These are phyloP conservation scores for Lasiurus borealis DNA, from an alignment of 2,113 vertebrate species.

Conservation along the genomic window DNA sequence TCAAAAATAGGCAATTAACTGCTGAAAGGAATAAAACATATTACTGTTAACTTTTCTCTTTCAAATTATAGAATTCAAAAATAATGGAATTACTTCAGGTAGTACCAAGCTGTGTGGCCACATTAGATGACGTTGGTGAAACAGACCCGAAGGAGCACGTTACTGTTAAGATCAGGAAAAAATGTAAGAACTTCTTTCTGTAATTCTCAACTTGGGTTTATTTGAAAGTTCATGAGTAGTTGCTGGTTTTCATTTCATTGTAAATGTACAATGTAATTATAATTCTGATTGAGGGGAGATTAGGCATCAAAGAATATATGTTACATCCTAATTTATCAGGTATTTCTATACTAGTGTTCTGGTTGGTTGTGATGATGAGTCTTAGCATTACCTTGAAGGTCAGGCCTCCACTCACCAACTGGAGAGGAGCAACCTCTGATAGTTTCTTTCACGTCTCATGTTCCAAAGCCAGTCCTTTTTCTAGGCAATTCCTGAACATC, in stretches of 20 bases:
- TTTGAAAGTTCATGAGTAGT: background rate
- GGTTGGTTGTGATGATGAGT: background rate
- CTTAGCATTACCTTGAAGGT: background rate
- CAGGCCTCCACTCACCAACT: background rate
- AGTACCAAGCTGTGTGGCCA: constrained; percentile 83
- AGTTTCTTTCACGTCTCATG: background rate
- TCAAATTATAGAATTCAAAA: constrained; percentile 90
- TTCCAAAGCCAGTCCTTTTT: background rate
- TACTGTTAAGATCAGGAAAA: constrained; percentile 83
- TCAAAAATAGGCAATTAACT: background rate
- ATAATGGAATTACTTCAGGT: constrained; percentile 93
- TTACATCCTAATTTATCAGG: too few relatives aligned
- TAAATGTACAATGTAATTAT: background rate
- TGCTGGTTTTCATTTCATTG: background rate
- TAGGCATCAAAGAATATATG: background rate
- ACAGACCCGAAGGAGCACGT: constrained; percentile 68
- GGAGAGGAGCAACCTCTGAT: background rate
- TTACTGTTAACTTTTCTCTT: background rate
- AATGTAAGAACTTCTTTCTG: constrained; percentile 82
- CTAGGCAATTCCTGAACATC: background rate
- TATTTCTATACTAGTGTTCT: background rate
- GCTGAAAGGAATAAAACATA: background rate
- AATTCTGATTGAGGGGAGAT: background rate
- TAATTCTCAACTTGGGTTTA: background rate
- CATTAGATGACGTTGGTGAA: constrained; percentile 63